Conservation (phyloP, 2,888 invertebrate genomes). For the Acronicta aceris region DNA sequence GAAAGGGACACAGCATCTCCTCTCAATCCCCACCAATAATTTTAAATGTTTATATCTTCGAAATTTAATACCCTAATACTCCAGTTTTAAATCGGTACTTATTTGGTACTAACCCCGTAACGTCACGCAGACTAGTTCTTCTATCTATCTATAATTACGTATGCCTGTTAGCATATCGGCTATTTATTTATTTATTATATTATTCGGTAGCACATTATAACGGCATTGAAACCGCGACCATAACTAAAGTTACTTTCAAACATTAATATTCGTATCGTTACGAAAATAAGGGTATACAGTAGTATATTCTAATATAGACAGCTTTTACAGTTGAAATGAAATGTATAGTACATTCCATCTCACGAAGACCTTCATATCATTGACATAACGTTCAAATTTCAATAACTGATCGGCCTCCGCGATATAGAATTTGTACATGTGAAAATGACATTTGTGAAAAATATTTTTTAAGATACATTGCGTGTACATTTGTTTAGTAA, state of each 20-base stretch:
- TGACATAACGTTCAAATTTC: no score
- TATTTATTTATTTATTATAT: slow-evolving; percentile 27
- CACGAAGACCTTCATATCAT: no score
- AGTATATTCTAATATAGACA: slow-evolving; percentile 27
- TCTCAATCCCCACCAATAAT: no score
- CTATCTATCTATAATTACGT: slow-evolving; percentile 48
- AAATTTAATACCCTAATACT: no score
- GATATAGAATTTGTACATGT: background rate
- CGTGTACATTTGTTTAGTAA: slow-evolving; percentile 24
- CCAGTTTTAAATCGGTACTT: background rate
- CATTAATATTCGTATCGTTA: slow-evolving; percentile 32
- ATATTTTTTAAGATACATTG: slow-evolving; percentile 14
- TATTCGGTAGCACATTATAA: slow-evolving; percentile 44
- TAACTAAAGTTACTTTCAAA: slow-evolving; percentile 34
- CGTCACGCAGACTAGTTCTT: slow-evolving; percentile 53
- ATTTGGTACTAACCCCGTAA: slow-evolving; percentile 49
- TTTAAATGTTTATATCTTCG: no score
- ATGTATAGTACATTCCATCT: background rate
- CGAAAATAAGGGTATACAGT: slow-evolving; percentile 35
- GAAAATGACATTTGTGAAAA: slow-evolving; percentile 20
- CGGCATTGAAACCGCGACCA: slow-evolving; percentile 18
- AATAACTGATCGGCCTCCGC: no score
- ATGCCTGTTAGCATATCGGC: slow-evolving; percentile 39
- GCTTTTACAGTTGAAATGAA: slow-evolving; percentile 30
- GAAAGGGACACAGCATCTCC: no score